Evolutionary conservation across 2,797 vertebrate genomes (phyloP), one percentile per base, ranked within the genome.

Genomic region (Acanthurus tractus): DNA sequence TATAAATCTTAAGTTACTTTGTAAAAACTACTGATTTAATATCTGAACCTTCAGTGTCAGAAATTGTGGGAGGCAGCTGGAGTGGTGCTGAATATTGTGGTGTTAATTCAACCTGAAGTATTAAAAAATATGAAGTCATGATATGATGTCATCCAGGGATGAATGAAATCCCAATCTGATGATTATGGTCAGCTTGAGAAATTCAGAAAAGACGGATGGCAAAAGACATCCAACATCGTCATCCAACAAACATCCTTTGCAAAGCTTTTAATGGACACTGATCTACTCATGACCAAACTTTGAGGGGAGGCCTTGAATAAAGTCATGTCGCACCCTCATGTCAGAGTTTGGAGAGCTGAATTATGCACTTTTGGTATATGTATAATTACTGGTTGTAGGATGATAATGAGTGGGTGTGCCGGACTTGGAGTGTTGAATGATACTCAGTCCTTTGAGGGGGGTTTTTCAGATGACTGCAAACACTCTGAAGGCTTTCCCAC

Each of bases 401-500:
- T 77, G 54, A 73, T 77, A 77, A 86, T 87, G 76, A 85, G 72
- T 54, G 79, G 84, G 80, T 86, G 79, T 56, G 58, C 61, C 78
- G 74, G 66, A 71, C 34, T 45, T 81, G 48, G 83, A 64, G 82
- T 68, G 70, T 79, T 65, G 46, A 25, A 76, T 9, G 63, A 68
- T 68, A 12, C 20, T 71, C 70, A 78, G 85, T 88, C 86, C 81
- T 87, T 79, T 71, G 62, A 80, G 63, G 56, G 78, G 23, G 61
- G 68, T 80, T 84, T 86, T 88, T 99, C 95, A 99, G 90, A 99
- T 95, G 86, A 99, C 97, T 56, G 97, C 97, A 91, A 98, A 99
- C 79, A 99, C 96, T 95, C 97, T 95, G 95, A 99, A 99, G 80
- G 98, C 97, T 90, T 98, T 99, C 86, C 96, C 96, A 94, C 94